Conservation (phyloP, 92 coral and sea anemone species). For the Zoanthus solanderi region DNA sequence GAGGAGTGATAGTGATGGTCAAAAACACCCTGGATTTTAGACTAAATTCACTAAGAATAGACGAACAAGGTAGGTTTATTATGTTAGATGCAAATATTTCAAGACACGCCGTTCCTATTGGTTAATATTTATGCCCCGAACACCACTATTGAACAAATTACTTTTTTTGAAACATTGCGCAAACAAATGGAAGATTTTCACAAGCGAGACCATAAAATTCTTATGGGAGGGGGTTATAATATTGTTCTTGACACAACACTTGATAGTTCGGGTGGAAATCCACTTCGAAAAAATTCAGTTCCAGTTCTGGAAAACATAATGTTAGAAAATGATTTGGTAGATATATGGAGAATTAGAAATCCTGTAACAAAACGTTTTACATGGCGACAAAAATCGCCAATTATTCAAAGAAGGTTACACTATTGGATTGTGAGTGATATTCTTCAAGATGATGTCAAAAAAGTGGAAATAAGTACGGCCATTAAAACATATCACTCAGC, state of each 20-base stretch:
- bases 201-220: neutral
- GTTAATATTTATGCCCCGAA: neutral
- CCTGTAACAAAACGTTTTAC: neutral
- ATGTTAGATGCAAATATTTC: neutral
- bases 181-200: neutral
- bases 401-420: neutral
- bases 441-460: neutral
- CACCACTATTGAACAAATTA: neutral
- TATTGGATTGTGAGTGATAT: neutral
- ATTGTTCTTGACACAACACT: slow-evolving; percentile 4
- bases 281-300: neutral
- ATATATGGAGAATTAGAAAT: neutral
- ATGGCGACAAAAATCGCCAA: neutral
- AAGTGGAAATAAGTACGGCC: neutral
- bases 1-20: slow-evolving; percentile 41
- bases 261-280: neutral
- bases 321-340: neutral
- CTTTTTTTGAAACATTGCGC: neutral
- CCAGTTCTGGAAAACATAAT: neutral
- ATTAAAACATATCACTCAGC: too few species aligned
- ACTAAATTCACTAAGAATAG: neutral
- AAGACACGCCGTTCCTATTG: slow-evolving; percentile 12
- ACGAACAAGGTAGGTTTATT: slow-evolving; percentile 13
- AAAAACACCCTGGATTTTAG: neutral
- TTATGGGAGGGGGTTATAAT: neutral